Evolutionary conservation across 1,140 invertebrate genomes (phyloP).

Genomic region (Paralvinella palmiformis): DNA sequence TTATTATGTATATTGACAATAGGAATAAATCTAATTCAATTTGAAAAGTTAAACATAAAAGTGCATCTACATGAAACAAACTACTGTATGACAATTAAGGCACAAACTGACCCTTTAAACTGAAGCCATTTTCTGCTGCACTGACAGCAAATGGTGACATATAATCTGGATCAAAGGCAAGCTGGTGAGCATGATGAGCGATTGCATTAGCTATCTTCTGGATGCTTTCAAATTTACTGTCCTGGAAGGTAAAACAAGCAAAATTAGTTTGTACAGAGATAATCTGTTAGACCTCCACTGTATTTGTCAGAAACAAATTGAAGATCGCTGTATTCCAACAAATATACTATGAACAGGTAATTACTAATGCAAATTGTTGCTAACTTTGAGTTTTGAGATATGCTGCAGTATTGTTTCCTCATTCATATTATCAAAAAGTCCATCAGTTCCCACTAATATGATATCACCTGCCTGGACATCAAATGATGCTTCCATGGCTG

Average conservation of each 20-base stretch:
- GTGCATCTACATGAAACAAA: background rate
- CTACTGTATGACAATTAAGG: background rate
- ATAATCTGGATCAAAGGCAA: conserved; percentile 88
- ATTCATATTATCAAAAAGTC: conserved; percentile 95
- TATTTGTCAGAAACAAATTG: background rate
- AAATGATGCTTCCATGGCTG: conserved; percentile 84
- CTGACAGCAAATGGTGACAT: conserved; percentile 92
- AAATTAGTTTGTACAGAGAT: background rate
- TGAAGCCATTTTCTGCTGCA: conserved; percentile 85
- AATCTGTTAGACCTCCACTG: background rate
- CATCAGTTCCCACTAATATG: conserved; percentile 91
- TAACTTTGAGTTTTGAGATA: conserved; percentile 59
- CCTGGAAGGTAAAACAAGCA: conserved; percentile 31
- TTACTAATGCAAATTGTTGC: background rate
- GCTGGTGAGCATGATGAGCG: conserved; percentile 84
- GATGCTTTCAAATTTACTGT: conserved; percentile 52
- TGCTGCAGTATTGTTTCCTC: conserved; percentile 79
- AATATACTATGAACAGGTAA: background rate
- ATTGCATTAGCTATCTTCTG: conserved; percentile 89
- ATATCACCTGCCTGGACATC: conserved; percentile 90
- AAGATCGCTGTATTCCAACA: too few species aligned
- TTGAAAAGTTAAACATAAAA: background rate
- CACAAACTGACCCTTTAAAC: conserved; percentile 71
- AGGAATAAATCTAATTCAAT: background rate
- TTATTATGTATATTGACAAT: background rate